These are phyloP conservation scores for Pterophyllum scalare DNA, from an alignment of 2,113 vertebrate species.

Conservation along the genomic window DNA sequence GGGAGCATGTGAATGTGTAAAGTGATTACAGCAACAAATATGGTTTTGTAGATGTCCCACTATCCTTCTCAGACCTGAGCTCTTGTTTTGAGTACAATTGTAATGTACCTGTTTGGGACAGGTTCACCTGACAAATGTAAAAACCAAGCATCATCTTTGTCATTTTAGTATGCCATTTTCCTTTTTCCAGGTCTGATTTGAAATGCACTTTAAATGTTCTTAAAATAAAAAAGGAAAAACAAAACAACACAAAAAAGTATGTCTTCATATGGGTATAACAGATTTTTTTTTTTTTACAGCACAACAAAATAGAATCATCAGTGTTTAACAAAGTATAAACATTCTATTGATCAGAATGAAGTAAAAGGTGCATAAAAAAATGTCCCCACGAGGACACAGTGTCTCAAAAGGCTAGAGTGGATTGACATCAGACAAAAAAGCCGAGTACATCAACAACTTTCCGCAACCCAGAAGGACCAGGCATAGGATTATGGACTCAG, in stretches of 20 bases:
- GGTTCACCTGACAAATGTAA: neutral
- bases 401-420: neutral
- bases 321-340: neutral
- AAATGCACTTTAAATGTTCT: too few species aligned
- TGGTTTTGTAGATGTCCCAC: too few species aligned
- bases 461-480: neutral
- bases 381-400: neutral
- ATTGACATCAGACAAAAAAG: neutral
- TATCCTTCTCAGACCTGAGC: neutral
- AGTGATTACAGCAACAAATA: neutral
- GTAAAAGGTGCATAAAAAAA: neutral
- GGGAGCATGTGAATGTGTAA: neutral
- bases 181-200: too few species aligned
- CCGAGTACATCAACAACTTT: neutral
- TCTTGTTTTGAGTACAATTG: neutral
- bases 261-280: neutral
- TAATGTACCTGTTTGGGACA: neutral
- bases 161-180: too few species aligned
- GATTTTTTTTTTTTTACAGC: neutral
- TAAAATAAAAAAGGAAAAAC: neutral
- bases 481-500: neutral
- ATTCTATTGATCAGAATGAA: neutral
- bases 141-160: neutral
- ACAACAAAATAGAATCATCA: neutral
- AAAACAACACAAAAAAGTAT: neutral